Conservation (phyloP, 1,140 invertebrate species). For the Aphaenogaster ashmeadi region DNA sequence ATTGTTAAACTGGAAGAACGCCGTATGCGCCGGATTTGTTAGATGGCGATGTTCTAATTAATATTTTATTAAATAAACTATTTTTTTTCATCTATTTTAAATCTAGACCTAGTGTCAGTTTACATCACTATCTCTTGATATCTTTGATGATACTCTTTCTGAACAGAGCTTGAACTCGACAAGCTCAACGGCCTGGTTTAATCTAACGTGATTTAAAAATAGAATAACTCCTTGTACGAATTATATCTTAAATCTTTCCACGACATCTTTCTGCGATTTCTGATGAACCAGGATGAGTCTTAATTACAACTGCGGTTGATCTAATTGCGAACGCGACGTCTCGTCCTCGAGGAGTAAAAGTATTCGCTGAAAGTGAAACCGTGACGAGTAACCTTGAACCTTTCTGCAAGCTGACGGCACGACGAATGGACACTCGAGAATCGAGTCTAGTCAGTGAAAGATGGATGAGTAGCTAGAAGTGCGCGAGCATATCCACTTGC, state of each 20-base stretch:
- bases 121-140: not conserved
- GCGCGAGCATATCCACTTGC: conserved; percentile 59
- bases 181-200: not conserved
- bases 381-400: conserved; percentile 65
- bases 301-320: not conserved
- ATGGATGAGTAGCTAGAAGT: conserved; percentile 71
- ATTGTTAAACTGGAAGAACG: not conserved
- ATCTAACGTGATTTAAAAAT: not conserved
- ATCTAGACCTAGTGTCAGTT: not conserved
- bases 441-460: conserved; percentile 66
- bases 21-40: not conserved
- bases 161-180: not conserved
- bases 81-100: not conserved
- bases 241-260: not conserved
- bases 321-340: conserved; percentile 18
- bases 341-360: not conserved
- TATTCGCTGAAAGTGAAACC: conserved; percentile 38
- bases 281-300: not conserved
- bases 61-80: not conserved
- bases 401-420: conserved; percentile 22
- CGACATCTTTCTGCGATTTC: not conserved
- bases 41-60: not conserved
- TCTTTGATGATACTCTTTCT: not conserved
- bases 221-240: not conserved
- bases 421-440: conserved; percentile 64